Conservation (phyloP, 2,113 vertebrate species). For the Bos taurus region DNA sequence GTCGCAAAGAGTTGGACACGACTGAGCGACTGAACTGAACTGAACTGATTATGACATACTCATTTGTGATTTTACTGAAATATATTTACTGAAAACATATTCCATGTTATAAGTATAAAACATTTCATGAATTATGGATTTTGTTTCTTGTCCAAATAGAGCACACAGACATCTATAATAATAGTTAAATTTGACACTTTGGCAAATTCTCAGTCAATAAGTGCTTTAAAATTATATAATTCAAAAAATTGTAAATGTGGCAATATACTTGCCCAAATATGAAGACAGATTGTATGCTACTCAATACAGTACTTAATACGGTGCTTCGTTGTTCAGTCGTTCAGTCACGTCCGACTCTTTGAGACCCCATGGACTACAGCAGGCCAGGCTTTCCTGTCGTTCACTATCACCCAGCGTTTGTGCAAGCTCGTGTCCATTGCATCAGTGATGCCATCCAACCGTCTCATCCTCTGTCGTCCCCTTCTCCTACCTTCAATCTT, state of each 20-base stretch:
- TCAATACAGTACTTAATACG: background rate
- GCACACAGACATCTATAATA: background rate
- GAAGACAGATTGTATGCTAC: background rate
- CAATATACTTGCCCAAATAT: background rate
- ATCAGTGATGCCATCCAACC: background rate
- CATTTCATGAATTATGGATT: background rate
- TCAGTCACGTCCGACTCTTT: background rate
- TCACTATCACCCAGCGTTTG: background rate
- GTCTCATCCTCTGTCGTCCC: background rate
- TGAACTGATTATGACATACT: background rate
- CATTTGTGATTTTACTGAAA: background rate
- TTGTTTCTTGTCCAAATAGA: background rate
- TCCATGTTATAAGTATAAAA: background rate
- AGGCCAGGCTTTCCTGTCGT: background rate
- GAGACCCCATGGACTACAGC: background rate
- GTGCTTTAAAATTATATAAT: background rate
- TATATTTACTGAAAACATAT: background rate
- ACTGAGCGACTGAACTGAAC: background rate
- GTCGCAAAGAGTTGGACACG: accelerated
- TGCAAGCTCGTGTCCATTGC: background rate
- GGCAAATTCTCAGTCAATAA: background rate
- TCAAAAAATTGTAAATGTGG: background rate
- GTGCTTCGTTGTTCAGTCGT: accelerated
- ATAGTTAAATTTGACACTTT: background rate
- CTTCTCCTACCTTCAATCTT: background rate